phyloP scores from a whole-genome alignment of 2,113 vertebrate genomes.

The Thunnus maccoyii region DNA sequence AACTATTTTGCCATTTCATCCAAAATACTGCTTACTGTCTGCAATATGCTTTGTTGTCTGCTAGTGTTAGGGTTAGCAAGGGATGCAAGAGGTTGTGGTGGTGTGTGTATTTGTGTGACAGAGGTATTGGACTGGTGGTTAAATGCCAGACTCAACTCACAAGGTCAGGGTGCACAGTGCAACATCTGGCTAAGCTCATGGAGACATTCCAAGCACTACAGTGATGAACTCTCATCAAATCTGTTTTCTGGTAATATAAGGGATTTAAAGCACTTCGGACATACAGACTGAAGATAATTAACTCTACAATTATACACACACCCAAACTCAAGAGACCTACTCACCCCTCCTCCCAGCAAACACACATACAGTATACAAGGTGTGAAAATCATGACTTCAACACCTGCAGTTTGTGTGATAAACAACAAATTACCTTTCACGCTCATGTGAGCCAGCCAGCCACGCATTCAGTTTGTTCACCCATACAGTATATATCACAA shows the following conservation, averaged over 20 bases:
- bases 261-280: neutral
- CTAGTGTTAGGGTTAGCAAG: slow-evolving; percentile 30
- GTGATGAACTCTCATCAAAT: neutral
- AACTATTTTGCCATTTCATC: slow-evolving; percentile 34
- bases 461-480: neutral
- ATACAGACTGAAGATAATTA: neutral
- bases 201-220: neutral
- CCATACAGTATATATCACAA: slow-evolving; percentile 3
- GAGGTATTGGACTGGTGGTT: neutral
- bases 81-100: neutral
- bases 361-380: neutral
- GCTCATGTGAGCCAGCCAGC: neutral
- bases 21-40: slow-evolving; percentile 31
- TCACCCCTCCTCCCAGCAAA: neutral
- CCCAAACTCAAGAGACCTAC: neutral
- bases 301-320: neutral
- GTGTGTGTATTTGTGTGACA: neutral
- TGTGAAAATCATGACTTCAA: neutral
- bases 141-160: slow-evolving; percentile 8
- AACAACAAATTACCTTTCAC: slow-evolving; percentile 31
- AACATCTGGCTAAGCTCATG: slow-evolving; percentile 1
- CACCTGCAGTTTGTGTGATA: slow-evolving; percentile 35
- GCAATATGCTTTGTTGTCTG: slow-evolving; percentile 13
- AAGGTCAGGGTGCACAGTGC: neutral
- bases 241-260: neutral